A percentile compares a stretch with the other conserved stretches of the same genome.
Evolutionary conservation across 1,140 invertebrate species (phyloP).

Genomic region (Elymnias hypermnestra): DNA sequence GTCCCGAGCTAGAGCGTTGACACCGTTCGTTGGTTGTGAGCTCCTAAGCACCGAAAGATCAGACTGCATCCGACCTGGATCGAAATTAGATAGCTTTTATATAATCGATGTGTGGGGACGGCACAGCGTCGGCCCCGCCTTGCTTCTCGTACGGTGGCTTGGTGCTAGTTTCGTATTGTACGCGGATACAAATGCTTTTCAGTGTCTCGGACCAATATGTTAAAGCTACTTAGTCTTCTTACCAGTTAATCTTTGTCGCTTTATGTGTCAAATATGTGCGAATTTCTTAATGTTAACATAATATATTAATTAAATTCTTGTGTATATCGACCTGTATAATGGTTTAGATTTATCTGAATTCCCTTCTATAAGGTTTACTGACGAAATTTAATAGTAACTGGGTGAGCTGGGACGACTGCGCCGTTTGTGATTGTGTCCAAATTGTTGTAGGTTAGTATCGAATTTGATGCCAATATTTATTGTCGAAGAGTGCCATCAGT

Average conservation of each 20-base stretch:
- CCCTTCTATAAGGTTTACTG: slow-evolving; percentile 62
- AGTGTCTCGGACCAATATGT: slow-evolving; percentile 73
- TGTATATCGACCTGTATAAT: slow-evolving; percentile 75
- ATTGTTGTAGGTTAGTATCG: slow-evolving; percentile 65
- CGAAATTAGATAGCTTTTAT: slow-evolving; percentile 46
- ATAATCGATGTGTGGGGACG: slow-evolving; percentile 12
- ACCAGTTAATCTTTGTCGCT: slow-evolving; percentile 67
- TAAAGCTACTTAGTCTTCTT: slow-evolving; percentile 61
- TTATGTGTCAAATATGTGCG: slow-evolving; percentile 75
- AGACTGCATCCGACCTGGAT: slow-evolving; percentile 17
- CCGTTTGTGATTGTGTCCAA: slow-evolving; percentile 55
- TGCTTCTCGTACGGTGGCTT: slow-evolving; percentile 65
- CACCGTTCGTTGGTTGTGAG: slow-evolving; percentile 34
- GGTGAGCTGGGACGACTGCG: slow-evolving; percentile 51
- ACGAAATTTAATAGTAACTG: slow-evolving; percentile 48
- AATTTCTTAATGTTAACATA: slow-evolving; percentile 61
- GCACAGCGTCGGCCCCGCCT: slow-evolving; percentile 27
- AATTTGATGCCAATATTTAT: slow-evolving; percentile 60
- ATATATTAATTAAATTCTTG: slow-evolving; percentile 43
- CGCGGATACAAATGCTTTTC: slow-evolving; percentile 63
- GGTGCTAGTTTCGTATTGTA: slow-evolving; percentile 63
- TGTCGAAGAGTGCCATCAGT: slow-evolving; percentile 21
- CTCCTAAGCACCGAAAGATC: slow-evolving; percentile 22
- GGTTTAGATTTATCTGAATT: slow-evolving; percentile 70
- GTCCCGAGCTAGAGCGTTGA: slow-evolving; percentile 19